These are phyloP conservation scores for Nannospalax galili DNA, from an alignment of 2,113 vertebrate species.

Conservation along the genomic window DNA sequence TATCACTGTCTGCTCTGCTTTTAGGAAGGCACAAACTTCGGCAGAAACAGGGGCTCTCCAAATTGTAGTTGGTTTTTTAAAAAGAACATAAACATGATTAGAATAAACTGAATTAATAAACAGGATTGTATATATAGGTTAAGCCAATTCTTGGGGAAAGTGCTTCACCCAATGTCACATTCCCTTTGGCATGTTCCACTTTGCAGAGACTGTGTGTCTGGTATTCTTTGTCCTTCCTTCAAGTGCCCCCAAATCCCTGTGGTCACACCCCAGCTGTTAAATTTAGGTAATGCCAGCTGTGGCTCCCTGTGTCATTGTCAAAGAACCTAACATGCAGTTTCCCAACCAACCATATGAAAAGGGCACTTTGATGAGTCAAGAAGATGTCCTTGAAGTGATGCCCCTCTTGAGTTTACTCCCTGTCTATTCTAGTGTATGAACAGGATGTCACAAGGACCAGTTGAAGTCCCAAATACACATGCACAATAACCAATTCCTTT, in stretches of 20 bases:
- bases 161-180: conserved; percentile 11
- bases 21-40: neutral
- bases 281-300: conserved; percentile 65
- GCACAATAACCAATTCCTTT: neutral
- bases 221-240: conserved; percentile 64
- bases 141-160: neutral
- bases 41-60: neutral
- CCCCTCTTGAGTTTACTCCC: neutral
- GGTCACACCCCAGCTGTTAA: conserved; percentile 71
- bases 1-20: neutral
- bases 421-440: neutral
- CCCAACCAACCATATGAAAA: neutral
- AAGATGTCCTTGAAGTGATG: neutral
- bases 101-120: neutral
- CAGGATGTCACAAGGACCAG: neutral
- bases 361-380: neutral
- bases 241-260: conserved; percentile 58
- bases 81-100: neutral
- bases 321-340: neutral
- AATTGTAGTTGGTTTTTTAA: neutral
- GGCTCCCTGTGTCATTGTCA: conserved; percentile 38
- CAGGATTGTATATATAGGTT: neutral
- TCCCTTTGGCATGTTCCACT: neutral
- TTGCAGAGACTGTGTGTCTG: neutral
- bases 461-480: neutral